Evolutionary conservation across 2,888 invertebrate species (phyloP).

Genomic region (Pollenia angustigena): DNA sequence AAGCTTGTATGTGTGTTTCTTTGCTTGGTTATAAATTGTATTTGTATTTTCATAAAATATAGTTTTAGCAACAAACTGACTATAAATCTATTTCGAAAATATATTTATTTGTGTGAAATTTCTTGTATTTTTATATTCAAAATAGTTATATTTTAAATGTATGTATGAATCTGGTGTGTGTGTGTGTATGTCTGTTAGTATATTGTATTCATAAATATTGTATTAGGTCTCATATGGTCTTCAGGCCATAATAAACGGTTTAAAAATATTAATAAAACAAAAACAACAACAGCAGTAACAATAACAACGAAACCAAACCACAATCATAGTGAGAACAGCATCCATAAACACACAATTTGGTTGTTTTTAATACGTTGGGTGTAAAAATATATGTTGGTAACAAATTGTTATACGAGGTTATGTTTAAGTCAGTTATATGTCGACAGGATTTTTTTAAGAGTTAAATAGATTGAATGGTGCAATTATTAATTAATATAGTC

Average conservation of each 20-base stretch:
- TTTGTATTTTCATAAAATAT: constrained; percentile 69
- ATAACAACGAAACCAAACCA: constrained; percentile 40
- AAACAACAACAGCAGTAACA: constrained; percentile 8
- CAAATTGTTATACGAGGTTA: constrained; percentile 52
- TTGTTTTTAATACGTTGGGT: constrained; percentile 15
- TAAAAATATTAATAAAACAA: constrained; percentile 13
- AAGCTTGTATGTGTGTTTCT: not conserved
- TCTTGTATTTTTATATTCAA: constrained; percentile 38
- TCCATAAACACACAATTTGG: constrained; percentile 49
- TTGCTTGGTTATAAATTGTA: constrained; percentile 50
- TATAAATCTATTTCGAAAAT: constrained; percentile 69
- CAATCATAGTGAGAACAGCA: constrained; percentile 59
- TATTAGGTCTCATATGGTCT: constrained; percentile 69
- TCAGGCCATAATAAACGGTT: constrained; percentile 62
- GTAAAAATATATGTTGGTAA: constrained; percentile 16
- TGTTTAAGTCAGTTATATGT: not conserved
- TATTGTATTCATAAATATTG: constrained; percentile 69
- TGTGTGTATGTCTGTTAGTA: constrained; percentile 24
- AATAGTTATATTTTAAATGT: constrained; percentile 12
- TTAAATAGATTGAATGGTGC: too few relatives aligned
- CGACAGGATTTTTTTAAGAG: not conserved
- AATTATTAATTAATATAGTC: too few relatives aligned
- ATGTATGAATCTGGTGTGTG: not conserved
- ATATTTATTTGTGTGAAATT: constrained; percentile 47
- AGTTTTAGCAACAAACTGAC: constrained; percentile 68